Conservation (phyloP, 2,113 vertebrate genomes). For the Perca flavescens region DNA sequence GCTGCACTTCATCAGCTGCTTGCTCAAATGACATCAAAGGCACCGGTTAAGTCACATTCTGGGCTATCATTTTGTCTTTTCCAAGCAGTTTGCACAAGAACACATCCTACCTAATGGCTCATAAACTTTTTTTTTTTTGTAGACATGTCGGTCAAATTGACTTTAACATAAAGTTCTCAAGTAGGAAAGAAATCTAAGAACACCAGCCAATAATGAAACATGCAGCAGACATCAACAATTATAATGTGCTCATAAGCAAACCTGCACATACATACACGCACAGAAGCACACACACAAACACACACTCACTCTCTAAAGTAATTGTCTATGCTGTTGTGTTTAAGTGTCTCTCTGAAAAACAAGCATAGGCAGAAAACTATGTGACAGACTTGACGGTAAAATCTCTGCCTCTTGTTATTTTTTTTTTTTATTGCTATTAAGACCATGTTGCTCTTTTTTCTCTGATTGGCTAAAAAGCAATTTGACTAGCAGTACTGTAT, state of each 20-base stretch:
- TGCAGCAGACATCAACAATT: constrained; percentile 1
- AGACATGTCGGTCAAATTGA: not conserved
- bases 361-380: not conserved
- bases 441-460: not conserved
- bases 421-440: not conserved
- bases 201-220: not conserved
- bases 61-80: not conserved
- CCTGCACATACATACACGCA: not conserved
- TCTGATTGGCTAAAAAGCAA: constrained; percentile 4
- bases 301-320: not conserved
- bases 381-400: not conserved
- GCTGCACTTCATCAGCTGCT: not conserved
- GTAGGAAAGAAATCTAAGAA: not conserved
- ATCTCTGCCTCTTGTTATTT: constrained; percentile 6
- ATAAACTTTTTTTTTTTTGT: not conserved
- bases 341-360: not conserved
- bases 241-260: not conserved
- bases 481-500: not conserved
- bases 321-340: not conserved
- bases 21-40: not conserved
- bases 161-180: not conserved
- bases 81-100: not conserved
- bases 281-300: not conserved
- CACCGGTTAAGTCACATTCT: not conserved
- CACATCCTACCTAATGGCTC: not conserved